These are phyloP conservation scores for Drosophila cyrtoloma DNA, from an alignment of 2,888 invertebrate genomes.

Conservation along the genomic window DNA sequence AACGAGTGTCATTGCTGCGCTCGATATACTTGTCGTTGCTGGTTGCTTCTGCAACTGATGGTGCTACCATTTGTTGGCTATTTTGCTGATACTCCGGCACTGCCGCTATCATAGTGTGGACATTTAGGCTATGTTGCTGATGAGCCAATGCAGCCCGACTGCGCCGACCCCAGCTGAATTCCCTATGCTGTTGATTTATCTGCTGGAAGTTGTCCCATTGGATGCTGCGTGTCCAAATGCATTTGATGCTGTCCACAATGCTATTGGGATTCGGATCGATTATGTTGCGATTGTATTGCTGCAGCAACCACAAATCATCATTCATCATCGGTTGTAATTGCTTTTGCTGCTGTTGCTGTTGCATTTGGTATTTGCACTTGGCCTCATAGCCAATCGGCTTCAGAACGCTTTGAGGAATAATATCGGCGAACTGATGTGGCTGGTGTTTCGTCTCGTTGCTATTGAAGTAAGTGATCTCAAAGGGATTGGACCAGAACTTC, in stretches of 20 bases:
- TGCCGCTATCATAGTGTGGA: neutral
- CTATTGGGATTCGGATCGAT: conserved; percentile 34
- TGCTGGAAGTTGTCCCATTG: conserved; percentile 11
- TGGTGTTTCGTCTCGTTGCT: neutral
- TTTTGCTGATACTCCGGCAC: neutral
- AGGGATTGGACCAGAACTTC: conserved; percentile 42
- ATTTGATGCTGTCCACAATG: conserved; percentile 54
- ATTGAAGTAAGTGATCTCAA: conserved; percentile 20
- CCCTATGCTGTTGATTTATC: neutral
- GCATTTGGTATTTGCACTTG: conserved; percentile 12
- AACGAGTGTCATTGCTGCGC: conserved; percentile 1
- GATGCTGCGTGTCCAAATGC: conserved; percentile 22
- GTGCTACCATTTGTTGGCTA: neutral
- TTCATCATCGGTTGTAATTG: neutral
- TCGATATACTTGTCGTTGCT: neutral
- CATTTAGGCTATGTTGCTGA: conserved; percentile 8
- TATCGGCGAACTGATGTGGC: neutral
- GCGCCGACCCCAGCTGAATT: conserved; percentile 19
- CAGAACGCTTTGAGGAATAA: conserved; percentile 3
- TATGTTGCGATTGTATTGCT: neutral
- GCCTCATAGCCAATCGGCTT: conserved; percentile 56
- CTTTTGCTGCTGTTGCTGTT: neutral
- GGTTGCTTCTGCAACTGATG: conserved; percentile 2
- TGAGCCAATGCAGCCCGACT: conserved; percentile 11
- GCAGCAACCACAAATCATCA: conserved; percentile 9